Conservation (phyloP, 2,797 vertebrate genomes). For the Microtus agrestis region DNA sequence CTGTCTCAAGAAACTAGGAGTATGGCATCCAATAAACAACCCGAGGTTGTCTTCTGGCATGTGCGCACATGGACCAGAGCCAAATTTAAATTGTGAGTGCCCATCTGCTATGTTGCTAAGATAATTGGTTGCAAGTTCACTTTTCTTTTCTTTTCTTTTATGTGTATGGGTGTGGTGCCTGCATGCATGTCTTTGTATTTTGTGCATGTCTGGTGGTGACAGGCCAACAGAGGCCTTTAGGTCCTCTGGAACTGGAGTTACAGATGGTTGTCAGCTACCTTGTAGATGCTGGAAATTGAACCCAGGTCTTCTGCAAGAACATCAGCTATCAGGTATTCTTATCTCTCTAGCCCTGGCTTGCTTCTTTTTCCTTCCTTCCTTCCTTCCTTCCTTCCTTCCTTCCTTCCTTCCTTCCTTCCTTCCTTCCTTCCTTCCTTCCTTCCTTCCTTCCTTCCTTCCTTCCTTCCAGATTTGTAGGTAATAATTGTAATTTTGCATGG, state of each 20-base stretch:
- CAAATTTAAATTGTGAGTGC: not conserved
- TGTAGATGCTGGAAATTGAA: not conserved
- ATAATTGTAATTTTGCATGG: not conserved
- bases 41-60: not conserved
- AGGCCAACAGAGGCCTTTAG: not conserved
- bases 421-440: no score
- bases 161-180: not conserved
- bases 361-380: no score
- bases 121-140: not conserved
- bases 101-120: not conserved
- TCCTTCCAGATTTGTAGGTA: not conserved
- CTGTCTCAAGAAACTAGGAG: not conserved
- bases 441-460: not conserved
- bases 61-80: not conserved
- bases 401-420: no score
- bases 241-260: not conserved
- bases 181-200: not conserved
- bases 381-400: no score
- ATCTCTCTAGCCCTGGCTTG: not conserved
- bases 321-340: not conserved
- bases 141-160: not conserved
- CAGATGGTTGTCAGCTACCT: not conserved
- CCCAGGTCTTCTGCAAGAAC: not conserved
- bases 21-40: not conserved
- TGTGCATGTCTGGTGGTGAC: not conserved